These are phyloP conservation scores for Elegia similella DNA, from an alignment of 2,888 invertebrate genomes.

Conservation along the genomic window DNA sequence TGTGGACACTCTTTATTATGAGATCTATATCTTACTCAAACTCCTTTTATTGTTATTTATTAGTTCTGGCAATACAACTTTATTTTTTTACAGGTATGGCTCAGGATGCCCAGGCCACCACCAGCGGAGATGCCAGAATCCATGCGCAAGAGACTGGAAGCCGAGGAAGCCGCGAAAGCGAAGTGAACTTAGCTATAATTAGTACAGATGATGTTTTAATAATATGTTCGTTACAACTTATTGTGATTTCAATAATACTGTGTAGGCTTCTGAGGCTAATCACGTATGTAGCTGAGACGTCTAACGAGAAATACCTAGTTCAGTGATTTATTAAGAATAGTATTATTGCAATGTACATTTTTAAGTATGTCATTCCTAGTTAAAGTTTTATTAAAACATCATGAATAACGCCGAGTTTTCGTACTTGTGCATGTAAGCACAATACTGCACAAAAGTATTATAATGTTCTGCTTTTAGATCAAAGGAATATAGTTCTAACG, in stretches of 20 bases:
- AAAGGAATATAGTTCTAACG: background rate
- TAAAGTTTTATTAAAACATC: constrained; percentile 8
- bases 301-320: no score
- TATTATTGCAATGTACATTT: background rate
- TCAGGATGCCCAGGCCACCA: constrained; percentile 95
- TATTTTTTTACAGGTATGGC: constrained; percentile 74
- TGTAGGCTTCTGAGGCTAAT: no score
- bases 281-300: no score
- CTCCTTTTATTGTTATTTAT: background rate
- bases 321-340: background rate
- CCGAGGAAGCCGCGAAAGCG: constrained; percentile 57
- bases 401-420: background rate
- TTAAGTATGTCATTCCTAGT: constrained; percentile 1
- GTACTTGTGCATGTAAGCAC: background rate
- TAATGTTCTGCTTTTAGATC: no score
- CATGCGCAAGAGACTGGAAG: constrained; percentile 86
- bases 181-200: constrained; percentile 47
- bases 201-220: constrained; percentile 14
- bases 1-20: constrained; percentile 55
- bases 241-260: no score
- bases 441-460: background rate
- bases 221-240: background rate
- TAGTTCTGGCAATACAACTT: background rate
- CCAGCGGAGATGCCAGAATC: constrained; percentile 98
- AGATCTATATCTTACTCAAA: constrained; percentile 26